phyloP scores from a whole-genome alignment of 2,888 invertebrate genomes.

The Phorcus lineatus region DNA sequence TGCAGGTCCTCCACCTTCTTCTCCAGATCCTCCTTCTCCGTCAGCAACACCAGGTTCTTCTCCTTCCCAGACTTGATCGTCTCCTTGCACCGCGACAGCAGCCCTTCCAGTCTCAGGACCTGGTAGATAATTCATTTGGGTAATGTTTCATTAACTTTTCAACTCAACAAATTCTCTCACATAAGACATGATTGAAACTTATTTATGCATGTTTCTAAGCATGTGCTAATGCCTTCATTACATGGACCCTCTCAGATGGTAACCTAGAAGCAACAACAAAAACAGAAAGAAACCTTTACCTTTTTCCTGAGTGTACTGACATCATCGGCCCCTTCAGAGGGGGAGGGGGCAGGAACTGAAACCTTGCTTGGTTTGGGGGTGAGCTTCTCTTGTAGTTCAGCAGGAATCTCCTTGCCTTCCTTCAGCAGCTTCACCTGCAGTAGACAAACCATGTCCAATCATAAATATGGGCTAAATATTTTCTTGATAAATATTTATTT shows the following conservation, averaged over 20 bases:
- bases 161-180: background rate
- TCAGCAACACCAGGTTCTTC: constrained; percentile 75
- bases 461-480: no score
- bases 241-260: no score
- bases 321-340: constrained; percentile 35
- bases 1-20: constrained; percentile 55
- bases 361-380: constrained; percentile 45
- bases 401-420: constrained; percentile 73
- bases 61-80: constrained; percentile 78
- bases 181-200: background rate
- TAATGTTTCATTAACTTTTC: background rate
- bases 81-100: constrained; percentile 78
- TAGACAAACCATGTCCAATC: background rate
- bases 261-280: no score
- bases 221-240: background rate
- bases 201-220: background rate
- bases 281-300: constrained; percentile 42
- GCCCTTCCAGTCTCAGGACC: constrained; percentile 77
- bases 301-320: constrained; percentile 62
- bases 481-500: no score
- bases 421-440: constrained; percentile 69
- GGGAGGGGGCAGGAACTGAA: constrained; percentile 31
- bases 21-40: constrained; percentile 75
- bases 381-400: constrained; percentile 64
- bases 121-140: constrained; percentile 64